A percentile compares a stretch with the other conserved stretches of the same genome.
These are phyloP conservation scores for Malthinus flaveolus DNA, from an alignment of 2,888 invertebrate genomes.

Conservation along the genomic window DNA sequence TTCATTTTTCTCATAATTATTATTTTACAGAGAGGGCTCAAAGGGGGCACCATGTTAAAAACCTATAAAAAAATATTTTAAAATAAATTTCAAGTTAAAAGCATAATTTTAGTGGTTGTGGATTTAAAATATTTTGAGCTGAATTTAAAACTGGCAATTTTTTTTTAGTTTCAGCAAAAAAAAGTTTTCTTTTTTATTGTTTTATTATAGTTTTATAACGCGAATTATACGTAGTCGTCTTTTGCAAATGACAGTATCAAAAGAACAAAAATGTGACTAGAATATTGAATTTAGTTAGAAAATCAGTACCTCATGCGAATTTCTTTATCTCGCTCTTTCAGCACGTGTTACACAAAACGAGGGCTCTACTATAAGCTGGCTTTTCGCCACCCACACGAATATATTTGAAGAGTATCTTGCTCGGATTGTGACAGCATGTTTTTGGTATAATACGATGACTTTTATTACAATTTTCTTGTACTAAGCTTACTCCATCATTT, in stretches of 20 bases:
- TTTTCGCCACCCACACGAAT: constrained; percentile 22
- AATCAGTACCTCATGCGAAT: constrained; percentile 47
- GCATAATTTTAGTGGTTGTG: too few relatives aligned
- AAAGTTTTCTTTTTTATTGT: background rate
- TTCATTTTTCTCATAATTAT: too few relatives aligned
- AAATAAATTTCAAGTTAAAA: too few relatives aligned
- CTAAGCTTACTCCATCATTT: constrained; percentile 2
- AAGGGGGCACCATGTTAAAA: too few relatives aligned
- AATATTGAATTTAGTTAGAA: constrained; percentile 47
- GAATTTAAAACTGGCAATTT: too few relatives aligned
- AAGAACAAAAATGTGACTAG: constrained; percentile 44
- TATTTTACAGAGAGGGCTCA: too few relatives aligned
- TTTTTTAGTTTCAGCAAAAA: too few relatives aligned
- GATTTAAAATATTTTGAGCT: too few relatives aligned
- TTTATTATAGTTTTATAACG: constrained; percentile 1
- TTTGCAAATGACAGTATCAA: constrained; percentile 42
- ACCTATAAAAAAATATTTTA: too few relatives aligned
- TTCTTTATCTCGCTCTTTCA: constrained; percentile 47
- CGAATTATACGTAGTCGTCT: constrained; percentile 8
- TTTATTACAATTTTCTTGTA: constrained; percentile 10
- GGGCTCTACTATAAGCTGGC: constrained; percentile 15
- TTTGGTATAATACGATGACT: constrained; percentile 20
- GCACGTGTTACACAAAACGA: constrained; percentile 43
- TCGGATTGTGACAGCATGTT: constrained; percentile 19
- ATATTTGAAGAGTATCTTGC: constrained; percentile 22